phyloP scores from a whole-genome alignment of 2,888 invertebrate species.

The Sylvicola fuscatus region DNA sequence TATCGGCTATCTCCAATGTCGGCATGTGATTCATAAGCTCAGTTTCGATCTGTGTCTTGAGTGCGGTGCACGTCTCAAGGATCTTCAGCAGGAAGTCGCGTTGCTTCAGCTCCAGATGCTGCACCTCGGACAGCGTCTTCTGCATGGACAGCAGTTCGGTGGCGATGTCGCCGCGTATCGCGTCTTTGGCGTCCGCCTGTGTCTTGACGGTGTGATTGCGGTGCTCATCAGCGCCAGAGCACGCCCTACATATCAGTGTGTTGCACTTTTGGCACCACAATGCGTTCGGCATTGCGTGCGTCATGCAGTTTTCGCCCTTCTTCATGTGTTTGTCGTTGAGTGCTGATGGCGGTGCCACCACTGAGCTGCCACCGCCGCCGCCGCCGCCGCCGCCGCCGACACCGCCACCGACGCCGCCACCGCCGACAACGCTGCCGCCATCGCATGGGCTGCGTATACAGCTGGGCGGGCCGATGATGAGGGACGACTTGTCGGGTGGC shows the following conservation, averaged over 20 bases:
- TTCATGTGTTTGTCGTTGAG: constrained; percentile 8
- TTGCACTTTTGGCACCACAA: constrained; percentile 50
- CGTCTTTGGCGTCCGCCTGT: constrained; percentile 42
- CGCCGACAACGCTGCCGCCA: too few species aligned
- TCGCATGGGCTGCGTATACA: too few species aligned
- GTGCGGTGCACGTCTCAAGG: constrained; percentile 48
- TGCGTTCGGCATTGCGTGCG: constrained; percentile 49
- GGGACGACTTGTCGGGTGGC: constrained; percentile 20
- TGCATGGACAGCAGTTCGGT: constrained; percentile 45
- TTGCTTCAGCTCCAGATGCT: constrained; percentile 46
- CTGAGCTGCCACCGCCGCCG: constrained; percentile 5
- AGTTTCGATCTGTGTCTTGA: constrained; percentile 55
- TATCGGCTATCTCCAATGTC: constrained; percentile 42
- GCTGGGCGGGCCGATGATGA: too few species aligned
- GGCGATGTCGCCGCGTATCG: constrained; percentile 40
- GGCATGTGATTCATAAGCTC: constrained; percentile 47
- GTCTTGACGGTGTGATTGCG: constrained; percentile 45
- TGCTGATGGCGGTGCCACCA: constrained; percentile 5
- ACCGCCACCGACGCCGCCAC: constrained; percentile 6
- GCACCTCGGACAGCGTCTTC: constrained; percentile 45
- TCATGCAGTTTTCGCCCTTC: constrained; percentile 39
- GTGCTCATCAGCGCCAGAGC: constrained; percentile 42
- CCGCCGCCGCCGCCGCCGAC: constrained; percentile 10
- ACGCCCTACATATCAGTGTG: constrained; percentile 40
- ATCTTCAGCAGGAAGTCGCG: constrained; percentile 51